Percentiles rank a stretch among this genome's conserved stretches.
phyloP scores from a whole-genome alignment of 2,797 vertebrate genomes.

The Myiothlypis chrysogaster region DNA sequence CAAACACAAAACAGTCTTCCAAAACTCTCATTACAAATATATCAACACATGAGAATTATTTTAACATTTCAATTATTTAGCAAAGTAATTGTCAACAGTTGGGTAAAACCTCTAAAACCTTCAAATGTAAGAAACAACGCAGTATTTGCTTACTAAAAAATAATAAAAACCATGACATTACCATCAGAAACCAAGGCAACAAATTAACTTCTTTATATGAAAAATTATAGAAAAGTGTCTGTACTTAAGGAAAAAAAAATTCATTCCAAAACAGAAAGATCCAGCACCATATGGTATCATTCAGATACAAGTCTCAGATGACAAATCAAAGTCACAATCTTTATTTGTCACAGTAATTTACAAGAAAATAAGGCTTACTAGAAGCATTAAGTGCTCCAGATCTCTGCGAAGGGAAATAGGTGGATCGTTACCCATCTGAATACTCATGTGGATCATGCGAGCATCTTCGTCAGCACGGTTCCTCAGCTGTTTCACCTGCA shows the following conservation, averaged over 20 bases:
- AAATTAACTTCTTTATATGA: neutral
- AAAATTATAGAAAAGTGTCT: neutral
- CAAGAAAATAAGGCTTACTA: constrained; percentile 76
- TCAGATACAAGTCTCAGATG: neutral
- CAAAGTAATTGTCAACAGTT: neutral
- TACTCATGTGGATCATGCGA: constrained; percentile 93
- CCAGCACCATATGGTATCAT: neutral
- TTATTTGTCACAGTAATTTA: neutral
- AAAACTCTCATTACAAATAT: neutral
- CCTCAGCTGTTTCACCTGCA: constrained; percentile 93
- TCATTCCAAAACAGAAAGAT: neutral
- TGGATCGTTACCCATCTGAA: constrained; percentile 94
- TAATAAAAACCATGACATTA: neutral
- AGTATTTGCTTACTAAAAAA: neutral
- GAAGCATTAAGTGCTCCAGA: constrained; percentile 92
- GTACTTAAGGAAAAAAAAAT: neutral
- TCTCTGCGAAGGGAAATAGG: constrained; percentile 89
- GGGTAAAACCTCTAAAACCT: neutral
- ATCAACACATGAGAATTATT: neutral
- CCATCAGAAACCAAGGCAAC: neutral
- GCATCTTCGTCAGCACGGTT: constrained; percentile 97
- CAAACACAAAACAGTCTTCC: neutral
- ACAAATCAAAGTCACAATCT: neutral
- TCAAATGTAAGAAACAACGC: neutral
- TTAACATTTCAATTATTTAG: neutral